Evolutionary conservation across 2,113 vertebrate species (phyloP), one percentile per base, ranked within the genome.

Genomic region (Petaurus breviceps): DNA sequence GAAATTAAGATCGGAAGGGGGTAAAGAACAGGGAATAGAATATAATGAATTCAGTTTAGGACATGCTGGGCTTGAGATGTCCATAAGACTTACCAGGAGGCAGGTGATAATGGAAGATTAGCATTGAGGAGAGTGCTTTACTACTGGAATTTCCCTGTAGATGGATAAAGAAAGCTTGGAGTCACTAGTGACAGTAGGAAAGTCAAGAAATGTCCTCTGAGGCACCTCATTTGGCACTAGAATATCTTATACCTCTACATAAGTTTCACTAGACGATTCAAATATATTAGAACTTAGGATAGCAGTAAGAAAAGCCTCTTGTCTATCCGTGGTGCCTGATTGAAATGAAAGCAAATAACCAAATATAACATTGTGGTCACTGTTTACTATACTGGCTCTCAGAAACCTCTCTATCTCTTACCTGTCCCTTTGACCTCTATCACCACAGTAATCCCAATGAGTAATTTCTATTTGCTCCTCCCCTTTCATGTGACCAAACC

Each of bases 291-390:
- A 54, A 25, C 84, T 46, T 37, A 43, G 94, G 68, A 94, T 89
- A 92, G 16, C 6, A 55, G 22, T 55, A 91, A 43, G 28, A 54
- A 12, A 95, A 91, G 11, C 37, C 37, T 95, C 37, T 49, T 89
- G 7, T 93, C 37, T n/a, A 0, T 51, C 6, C 51, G 16, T 53
- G 31, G 90, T 51, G 94, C 25, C 89, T 94, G 57, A 91, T 25
- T 84, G 54, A 92, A 49, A 96, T 50, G 50, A 94, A 95, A 96
- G 49, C 24, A 94, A 95, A 8, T 47, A 43, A 96, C 53, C 24
- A 94, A 95, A 8, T 50, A n/a, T 16, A 22, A 50, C 28, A 51
- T 51, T 96, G 96, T 89, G 16, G 8, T 26, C 91, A 43, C 16
- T 93, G 0, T 53, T 47, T 31, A 2, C 14, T 52, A 92, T 31